phyloP scores from a whole-genome alignment of 2,888 invertebrate genomes.

The Orthosia cruda region DNA sequence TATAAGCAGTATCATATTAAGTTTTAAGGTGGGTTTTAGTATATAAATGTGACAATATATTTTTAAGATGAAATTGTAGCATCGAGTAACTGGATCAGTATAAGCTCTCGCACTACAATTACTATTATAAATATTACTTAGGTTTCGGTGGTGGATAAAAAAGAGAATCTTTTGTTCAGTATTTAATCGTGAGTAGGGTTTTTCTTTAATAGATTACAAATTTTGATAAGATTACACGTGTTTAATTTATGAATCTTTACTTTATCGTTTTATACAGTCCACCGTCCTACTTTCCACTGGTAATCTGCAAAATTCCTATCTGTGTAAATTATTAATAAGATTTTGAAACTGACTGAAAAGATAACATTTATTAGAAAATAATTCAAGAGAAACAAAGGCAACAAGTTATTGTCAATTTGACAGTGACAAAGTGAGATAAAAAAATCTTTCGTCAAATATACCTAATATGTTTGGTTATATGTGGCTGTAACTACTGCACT shows the following conservation, averaged over 20 bases:
- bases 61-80: slow-evolving; percentile 71
- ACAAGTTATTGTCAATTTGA: background rate
- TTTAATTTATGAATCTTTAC: too few species aligned
- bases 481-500: too few species aligned
- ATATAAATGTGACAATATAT: slow-evolving; percentile 84
- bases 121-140: slow-evolving; percentile 70
- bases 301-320: too few species aligned
- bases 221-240: too few species aligned
- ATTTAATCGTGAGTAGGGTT: too few species aligned
- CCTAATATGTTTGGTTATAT: too few species aligned
- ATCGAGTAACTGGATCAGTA: slow-evolving; percentile 68
- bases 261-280: slow-evolving; percentile 18
- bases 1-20: slow-evolving; percentile 74
- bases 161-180: slow-evolving; percentile 51
- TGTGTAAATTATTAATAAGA: too few species aligned
- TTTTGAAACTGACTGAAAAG: background rate
- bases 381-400: background rate
- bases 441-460: too few species aligned
- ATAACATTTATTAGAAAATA: background rate
- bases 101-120: slow-evolving; percentile 76
- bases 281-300: too few species aligned
- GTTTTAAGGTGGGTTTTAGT: slow-evolving; percentile 77
- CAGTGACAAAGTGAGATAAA: too few species aligned
- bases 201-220: too few species aligned
- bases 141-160: too few species aligned